Evolutionary conservation across 92 coral and sea anemone species (phyloP).

Genomic region (Montipora capitata): DNA sequence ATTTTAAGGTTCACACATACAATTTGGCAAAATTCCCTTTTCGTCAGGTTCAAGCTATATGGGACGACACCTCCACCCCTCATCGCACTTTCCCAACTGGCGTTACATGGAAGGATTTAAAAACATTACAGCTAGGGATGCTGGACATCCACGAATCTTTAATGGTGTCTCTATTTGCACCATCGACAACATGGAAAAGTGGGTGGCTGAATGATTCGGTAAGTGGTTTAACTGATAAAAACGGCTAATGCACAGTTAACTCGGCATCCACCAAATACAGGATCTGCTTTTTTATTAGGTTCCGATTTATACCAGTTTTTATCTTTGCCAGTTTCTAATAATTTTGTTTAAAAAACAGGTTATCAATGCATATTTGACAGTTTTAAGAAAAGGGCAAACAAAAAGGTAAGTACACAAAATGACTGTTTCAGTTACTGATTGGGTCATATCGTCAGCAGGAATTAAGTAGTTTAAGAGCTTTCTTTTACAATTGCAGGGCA

Average conservation of each 20-base stretch:
- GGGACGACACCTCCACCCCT: neutral
- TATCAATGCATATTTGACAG: constrained; percentile 1
- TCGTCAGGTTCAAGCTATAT: neutral
- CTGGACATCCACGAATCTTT: neutral
- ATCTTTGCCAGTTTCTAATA: neutral
- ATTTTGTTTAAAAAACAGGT: neutral
- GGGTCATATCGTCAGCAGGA: neutral
- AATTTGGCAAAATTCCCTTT: neutral
- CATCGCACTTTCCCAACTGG: neutral
- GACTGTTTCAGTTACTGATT: neutral
- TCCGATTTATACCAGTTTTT: neutral
- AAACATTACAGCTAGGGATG: neutral
- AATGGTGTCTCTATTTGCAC: constrained; percentile 4
- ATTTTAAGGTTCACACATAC: neutral
- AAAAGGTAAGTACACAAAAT: neutral
- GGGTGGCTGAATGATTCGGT: constrained; percentile 12
- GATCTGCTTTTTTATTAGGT: neutral
- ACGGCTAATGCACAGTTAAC: neutral
- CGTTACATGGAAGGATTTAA: neutral
- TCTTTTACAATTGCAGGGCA: neutral
- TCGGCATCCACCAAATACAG: neutral
- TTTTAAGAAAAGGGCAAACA: neutral
- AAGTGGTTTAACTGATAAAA: neutral
- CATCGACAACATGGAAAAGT: constrained; percentile 9
- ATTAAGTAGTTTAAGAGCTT: neutral